A percentile compares a stretch with the other conserved stretches of the same genome.
Conservation (phyloP, 2,797 vertebrate genomes). For the Neostethus bicornis region DNA sequence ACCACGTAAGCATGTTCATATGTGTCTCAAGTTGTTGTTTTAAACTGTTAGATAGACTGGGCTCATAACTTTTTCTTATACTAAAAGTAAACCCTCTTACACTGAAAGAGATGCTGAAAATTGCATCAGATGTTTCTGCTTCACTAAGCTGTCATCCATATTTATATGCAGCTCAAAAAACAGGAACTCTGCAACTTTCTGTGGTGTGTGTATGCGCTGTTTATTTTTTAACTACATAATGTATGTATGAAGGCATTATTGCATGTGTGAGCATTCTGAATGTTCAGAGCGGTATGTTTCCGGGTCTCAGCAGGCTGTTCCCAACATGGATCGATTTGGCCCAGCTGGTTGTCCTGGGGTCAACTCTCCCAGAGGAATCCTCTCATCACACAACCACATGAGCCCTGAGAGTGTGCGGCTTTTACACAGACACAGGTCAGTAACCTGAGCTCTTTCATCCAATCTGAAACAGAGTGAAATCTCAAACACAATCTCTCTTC, state of each 20-base stretch:
- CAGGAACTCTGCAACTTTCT: neutral
- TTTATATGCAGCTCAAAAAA: neutral
- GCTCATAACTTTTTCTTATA: neutral
- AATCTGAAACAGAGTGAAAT: neutral
- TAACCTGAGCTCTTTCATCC: neutral
- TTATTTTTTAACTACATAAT: neutral
- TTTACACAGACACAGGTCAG: conserved; percentile 92
- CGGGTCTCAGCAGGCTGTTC: conserved; percentile 88
- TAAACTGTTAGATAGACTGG: neutral
- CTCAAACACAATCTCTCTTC: conserved; percentile 25
- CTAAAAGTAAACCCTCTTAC: too few relatives aligned
- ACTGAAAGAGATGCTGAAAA: neutral
- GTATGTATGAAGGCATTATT: neutral
- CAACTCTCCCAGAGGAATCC: conserved; percentile 87
- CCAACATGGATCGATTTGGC: conserved; percentile 90
- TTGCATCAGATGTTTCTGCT: neutral
- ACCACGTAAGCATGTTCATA: conserved; percentile 85
- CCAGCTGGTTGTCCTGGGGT: conserved; percentile 85
- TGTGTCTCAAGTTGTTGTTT: neutral
- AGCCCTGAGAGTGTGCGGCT: conserved; percentile 94
- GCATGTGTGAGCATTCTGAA: conserved; percentile 55
- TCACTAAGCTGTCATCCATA: neutral
- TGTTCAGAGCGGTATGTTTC: conserved; percentile 79
- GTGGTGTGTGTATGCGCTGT: neutral
- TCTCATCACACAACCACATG: conserved; percentile 92